Evolutionary conservation across 2,113 vertebrate genomes (phyloP).

Genomic region (Sakesphorus luctuosus): DNA sequence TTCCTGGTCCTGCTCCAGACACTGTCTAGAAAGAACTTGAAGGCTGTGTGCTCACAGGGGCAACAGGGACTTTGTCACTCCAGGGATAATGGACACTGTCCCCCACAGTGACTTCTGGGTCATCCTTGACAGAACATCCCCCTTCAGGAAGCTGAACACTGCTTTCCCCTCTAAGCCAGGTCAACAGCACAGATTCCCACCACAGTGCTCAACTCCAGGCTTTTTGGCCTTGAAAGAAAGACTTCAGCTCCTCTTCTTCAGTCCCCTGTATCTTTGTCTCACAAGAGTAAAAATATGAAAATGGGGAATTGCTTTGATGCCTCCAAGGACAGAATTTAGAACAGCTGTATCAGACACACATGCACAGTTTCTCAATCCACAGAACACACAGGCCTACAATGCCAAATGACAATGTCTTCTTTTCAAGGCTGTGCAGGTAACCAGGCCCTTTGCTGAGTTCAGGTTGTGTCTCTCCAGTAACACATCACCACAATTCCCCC

Average conservation of each 20-base stretch:
- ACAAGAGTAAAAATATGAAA: neutral
- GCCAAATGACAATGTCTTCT: neutral
- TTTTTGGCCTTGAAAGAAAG: neutral
- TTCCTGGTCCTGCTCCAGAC: neutral
- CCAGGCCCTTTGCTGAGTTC: neutral
- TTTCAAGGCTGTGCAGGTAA: neutral
- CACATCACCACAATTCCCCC: rapidly evolving
- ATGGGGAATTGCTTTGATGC: neutral
- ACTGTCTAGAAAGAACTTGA: neutral
- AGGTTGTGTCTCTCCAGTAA: neutral
- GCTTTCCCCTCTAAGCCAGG: neutral
- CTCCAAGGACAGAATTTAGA: neutral
- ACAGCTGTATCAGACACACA: neutral
- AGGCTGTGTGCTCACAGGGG: neutral
- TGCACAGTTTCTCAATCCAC: neutral
- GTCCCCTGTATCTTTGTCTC: neutral
- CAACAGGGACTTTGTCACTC: neutral
- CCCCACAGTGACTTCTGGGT: neutral
- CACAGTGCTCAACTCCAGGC: neutral
- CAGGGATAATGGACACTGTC: rapidly evolving
- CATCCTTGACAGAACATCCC: neutral
- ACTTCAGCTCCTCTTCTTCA: neutral
- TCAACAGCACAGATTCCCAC: neutral
- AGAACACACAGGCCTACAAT: neutral
- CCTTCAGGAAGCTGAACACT: neutral